Percentiles rank a stretch among this genome's conserved stretches.
Conservation (phyloP, 2,113 vertebrate species). For the Thryonomys swinderianus region DNA sequence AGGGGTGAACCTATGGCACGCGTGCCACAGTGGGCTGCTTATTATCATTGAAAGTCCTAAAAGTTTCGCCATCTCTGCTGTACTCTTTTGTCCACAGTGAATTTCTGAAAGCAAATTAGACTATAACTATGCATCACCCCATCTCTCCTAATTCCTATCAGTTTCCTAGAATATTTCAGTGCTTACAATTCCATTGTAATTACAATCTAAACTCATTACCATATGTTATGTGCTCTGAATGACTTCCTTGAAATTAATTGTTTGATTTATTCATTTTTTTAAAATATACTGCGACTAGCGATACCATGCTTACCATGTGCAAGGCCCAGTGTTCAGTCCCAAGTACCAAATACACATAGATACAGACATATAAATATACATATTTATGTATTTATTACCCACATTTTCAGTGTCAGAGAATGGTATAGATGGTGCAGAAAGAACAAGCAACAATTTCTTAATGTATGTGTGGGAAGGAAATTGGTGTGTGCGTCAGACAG, state of each 20-base stretch:
- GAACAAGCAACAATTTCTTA: neutral
- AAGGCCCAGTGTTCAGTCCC: neutral
- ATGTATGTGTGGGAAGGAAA: neutral
- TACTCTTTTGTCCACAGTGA: neutral
- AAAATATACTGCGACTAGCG: neutral
- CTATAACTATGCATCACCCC: neutral
- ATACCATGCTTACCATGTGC: neutral
- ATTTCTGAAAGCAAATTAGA: neutral
- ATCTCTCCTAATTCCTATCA: neutral
- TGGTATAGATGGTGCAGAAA: neutral
- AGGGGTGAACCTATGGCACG: neutral
- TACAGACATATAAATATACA: neutral
- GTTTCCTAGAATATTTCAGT: neutral
- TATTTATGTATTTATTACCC: neutral
- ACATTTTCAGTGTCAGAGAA: neutral
- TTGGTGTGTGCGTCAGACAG: neutral
- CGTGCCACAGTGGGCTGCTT: neutral
- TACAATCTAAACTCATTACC: neutral
- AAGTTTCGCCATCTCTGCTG: neutral
- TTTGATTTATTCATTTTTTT: constrained; percentile 2
- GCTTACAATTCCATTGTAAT: neutral
- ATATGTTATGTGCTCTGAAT: neutral
- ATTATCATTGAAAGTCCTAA: neutral
- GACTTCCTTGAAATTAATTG: constrained; percentile 1
- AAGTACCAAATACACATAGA: no score